Conservation (phyloP, 2,888 invertebrate genomes). For the Ectobius pallidus region DNA sequence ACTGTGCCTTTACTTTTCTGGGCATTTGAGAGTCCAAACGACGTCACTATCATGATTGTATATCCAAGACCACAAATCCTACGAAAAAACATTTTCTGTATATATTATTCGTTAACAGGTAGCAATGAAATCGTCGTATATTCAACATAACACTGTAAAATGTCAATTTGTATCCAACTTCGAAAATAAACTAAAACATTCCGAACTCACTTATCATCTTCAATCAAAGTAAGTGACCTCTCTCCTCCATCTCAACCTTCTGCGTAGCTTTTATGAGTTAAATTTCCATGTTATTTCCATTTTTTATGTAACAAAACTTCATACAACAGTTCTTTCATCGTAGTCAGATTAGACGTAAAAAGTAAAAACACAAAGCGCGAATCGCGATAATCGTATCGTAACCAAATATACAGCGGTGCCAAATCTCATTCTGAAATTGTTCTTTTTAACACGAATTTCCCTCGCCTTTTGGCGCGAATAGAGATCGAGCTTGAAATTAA, state of each 20-base stretch:
- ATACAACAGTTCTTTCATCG: too few relatives aligned
- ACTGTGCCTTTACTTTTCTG: not conserved
- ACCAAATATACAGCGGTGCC: too few relatives aligned
- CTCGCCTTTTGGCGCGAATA: too few relatives aligned
- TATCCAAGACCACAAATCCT: not conserved
- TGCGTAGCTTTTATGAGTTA: not conserved
- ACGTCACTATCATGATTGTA: slow-evolving; percentile 11
- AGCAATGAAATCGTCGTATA: not conserved
- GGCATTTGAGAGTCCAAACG: not conserved
- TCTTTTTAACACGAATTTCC: too few relatives aligned
- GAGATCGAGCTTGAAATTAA: too few relatives aligned
- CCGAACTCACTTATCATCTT: slow-evolving; percentile 10
- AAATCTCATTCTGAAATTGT: too few relatives aligned
- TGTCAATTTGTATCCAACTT: not conserved
- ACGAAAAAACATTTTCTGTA: not conserved
- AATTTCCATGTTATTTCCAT: not conserved
- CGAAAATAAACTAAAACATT: not conserved
- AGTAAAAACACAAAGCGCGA: too few relatives aligned
- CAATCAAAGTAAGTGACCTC: not conserved
- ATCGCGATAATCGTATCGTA: too few relatives aligned
- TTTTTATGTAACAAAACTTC: too few relatives aligned
- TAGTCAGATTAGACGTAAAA: too few relatives aligned
- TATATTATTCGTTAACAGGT: not conserved
- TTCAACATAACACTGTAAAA: not conserved
- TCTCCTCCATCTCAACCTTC: not conserved